Evolutionary conservation across 2,888 invertebrate species (phyloP).

Genomic region (Lochmaea capreae): DNA sequence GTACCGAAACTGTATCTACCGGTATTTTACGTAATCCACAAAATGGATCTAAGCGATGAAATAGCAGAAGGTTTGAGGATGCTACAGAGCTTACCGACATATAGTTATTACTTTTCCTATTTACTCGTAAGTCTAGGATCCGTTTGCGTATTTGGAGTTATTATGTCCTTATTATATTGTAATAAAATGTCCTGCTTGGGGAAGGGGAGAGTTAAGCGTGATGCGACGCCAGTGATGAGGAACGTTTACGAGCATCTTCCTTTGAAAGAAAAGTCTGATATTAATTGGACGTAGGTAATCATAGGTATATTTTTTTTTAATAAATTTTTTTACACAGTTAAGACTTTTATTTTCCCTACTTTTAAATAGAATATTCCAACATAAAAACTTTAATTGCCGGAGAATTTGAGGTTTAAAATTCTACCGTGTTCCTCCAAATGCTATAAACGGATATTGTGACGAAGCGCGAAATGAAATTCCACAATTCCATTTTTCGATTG

Average conservation of each 20-base stretch:
- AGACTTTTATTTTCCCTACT: neutral
- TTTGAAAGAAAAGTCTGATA: constrained; percentile 13
- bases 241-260: constrained; percentile 1
- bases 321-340: neutral
- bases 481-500: too few relatives aligned
- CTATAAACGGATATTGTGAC: too few relatives aligned
- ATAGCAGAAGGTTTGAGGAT: constrained; percentile 69
- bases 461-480: too few relatives aligned
- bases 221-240: constrained; percentile 38
- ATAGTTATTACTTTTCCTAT: constrained; percentile 48
- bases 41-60: constrained; percentile 70
- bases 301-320: constrained; percentile 1
- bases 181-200: constrained; percentile 32
- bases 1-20: constrained; percentile 78
- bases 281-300: constrained; percentile 1
- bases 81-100: constrained; percentile 67
- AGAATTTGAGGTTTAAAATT: too few relatives aligned
- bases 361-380: too few relatives aligned
- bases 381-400: too few relatives aligned
- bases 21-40: constrained; percentile 81
- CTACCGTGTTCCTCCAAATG: too few relatives aligned
- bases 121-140: constrained; percentile 50
- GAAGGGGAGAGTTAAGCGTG: neutral
- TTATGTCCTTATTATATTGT: constrained; percentile 49
- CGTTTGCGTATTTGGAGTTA: constrained; percentile 46